Evolutionary conservation across 2,113 vertebrate species (phyloP), one percentile per base, ranked within the genome.

Genomic region (Paradisaea rubra): DNA sequence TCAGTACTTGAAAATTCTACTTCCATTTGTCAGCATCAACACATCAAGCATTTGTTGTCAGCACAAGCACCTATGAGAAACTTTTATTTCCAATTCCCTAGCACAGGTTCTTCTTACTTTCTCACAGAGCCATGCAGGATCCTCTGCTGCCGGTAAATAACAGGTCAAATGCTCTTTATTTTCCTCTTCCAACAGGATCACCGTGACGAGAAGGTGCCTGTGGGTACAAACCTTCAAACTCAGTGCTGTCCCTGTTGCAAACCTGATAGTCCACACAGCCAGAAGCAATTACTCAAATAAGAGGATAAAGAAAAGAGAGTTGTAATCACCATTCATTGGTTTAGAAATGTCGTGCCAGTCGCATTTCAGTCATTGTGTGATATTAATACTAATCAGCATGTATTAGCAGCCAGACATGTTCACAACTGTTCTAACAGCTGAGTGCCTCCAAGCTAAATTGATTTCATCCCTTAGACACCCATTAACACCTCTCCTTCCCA

Each of bases 331-430:
- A 66, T 80, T 87, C 66, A 53, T 52, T 95, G 86, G 71, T 68
- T 87, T 81, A 91, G 92, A 92, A 95, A 95, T 94, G 88, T 86
- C 92, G 95, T 91, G 86, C 77, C 86, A 95, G 87, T 69, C 39
- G 52, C 96, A 94, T 96, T 97, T 94, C 94, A 97, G 96, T 81
- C 84, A 52, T 79, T 5, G 3, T 94, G 93, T 81, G 81, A 77
- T 95, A 97, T 97, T 97, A 98, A 97, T 98, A 95, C 92, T 95
- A 96, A 98, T 97, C 97, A 97, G 89, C 91, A 88, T 97, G 94
- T 94, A 97, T 97, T 97, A 97, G 93, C 95, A 97, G 94, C 95
- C 95, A 97, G 94, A 96, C 91, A 89, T 96, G 83, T 96, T 97
- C 96, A 97, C 97, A 97, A 97, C 93, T 97, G 95, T 94, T 97